A percentile compares a stretch with the other conserved stretches of the same genome.
These are phyloP conservation scores for Hymenopus coronatus DNA, from an alignment of 2,888 invertebrate species.

Conservation along the genomic window DNA sequence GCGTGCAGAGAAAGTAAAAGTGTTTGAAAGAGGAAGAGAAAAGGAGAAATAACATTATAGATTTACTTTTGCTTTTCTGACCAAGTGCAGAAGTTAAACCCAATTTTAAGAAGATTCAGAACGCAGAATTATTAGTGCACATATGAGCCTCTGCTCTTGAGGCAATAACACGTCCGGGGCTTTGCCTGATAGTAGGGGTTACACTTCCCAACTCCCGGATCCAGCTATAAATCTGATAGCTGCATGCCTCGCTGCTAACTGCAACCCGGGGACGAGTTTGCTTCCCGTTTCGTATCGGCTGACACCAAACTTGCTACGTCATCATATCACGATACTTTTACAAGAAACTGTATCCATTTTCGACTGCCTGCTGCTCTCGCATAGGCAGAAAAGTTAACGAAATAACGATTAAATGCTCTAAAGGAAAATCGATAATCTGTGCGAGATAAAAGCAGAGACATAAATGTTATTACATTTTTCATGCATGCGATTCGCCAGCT, in stretches of 20 bases:
- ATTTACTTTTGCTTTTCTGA: not conserved
- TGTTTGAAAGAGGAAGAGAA: too few species aligned
- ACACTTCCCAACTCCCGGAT: not conserved
- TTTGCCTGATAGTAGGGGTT: not conserved
- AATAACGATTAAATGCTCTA: not conserved
- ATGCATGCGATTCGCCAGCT: too few species aligned
- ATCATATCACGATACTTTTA: not conserved
- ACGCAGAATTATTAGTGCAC: not conserved
- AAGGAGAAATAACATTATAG: too few species aligned
- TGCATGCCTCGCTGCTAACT: not conserved
- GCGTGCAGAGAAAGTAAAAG: too few species aligned
- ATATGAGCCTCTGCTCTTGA: not conserved
- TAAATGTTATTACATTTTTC: too few species aligned
- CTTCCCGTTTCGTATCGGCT: not conserved
- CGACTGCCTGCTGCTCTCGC: not conserved
- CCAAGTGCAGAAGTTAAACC: not conserved
- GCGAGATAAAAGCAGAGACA: too few species aligned
- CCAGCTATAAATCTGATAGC: slow-evolving; percentile 11
- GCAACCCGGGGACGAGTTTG: not conserved
- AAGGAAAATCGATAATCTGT: not conserved
- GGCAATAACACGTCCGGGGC: not conserved
- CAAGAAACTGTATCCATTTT: not conserved
- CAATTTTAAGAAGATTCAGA: not conserved
- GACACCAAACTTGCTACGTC: not conserved
- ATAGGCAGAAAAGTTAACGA: not conserved